Percentiles rank a stretch among this genome's conserved stretches.
These are phyloP conservation scores for Callipepla californica DNA, from an alignment of 2,113 vertebrate genomes.

Conservation along the genomic window DNA sequence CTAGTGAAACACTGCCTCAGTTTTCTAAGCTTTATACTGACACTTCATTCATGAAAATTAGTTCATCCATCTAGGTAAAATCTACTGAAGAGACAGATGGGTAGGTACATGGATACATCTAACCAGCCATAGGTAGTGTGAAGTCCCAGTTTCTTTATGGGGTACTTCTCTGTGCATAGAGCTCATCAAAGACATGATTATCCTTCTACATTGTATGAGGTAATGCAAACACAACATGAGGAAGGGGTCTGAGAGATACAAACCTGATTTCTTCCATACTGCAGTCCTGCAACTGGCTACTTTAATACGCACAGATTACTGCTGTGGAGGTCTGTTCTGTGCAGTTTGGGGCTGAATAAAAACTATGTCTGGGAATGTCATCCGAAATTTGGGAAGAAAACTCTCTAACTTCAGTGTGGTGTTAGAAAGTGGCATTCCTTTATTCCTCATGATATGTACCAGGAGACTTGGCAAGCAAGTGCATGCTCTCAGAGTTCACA, in stretches of 20 bases:
- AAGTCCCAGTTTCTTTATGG: neutral
- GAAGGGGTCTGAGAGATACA: neutral
- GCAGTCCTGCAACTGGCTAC: neutral
- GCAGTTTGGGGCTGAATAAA: neutral
- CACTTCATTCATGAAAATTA: neutral
- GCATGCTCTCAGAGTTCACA: too few relatives aligned
- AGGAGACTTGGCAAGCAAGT: too few relatives aligned
- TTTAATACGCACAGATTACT: neutral
- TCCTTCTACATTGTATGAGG: neutral
- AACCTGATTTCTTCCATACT: neutral
- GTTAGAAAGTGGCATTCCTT: too few relatives aligned
- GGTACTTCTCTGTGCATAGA: neutral
- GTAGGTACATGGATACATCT: fast-evolving
- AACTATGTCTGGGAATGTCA: too few relatives aligned
- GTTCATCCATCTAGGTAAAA: neutral
- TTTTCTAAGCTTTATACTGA: neutral
- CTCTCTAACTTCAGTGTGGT: too few relatives aligned
- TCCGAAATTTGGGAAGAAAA: too few relatives aligned
- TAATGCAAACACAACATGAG: neutral
- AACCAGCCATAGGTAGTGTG: neutral
- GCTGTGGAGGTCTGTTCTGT: neutral
- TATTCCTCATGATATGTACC: too few relatives aligned
- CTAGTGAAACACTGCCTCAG: neutral
- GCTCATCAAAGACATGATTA: neutral
- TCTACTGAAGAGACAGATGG: neutral